Evolutionary conservation across 1,140 invertebrate species (phyloP), one percentile per base, ranked within the genome.

Genomic region (Sminthurides bifidus): DNA sequence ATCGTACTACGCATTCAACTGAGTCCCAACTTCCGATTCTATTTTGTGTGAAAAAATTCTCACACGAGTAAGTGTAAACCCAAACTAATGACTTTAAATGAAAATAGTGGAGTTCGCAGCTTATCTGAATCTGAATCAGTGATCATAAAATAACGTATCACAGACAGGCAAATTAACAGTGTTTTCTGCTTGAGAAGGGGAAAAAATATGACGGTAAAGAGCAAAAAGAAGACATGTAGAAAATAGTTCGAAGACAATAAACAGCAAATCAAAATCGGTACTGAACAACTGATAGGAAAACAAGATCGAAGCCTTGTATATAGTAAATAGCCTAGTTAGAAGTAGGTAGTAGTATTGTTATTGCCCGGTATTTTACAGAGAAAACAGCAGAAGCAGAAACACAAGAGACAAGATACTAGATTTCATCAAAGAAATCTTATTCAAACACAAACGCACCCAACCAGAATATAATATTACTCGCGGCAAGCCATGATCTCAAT

Each of bases 391-490:
- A 44, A 55, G 54, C 37, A 56, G 56, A 56, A 50, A 53, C 51
- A 54, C 55, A 41, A 56, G 56, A 56, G 53, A 53, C 51, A 54
- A 53, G 57, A 50, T 59, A 54, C n/a, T n/a, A n/a, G n/a, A n/a
- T 53, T 46, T 59, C 51, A 54, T 54, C 52, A 55, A 55, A 60
- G 48, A 45, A 56, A 40, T 52, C 54, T 61, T 61, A 57, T 49
- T 57, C 55, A 56, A 61, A 61, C 59, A 61, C 29, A 56, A 53
- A 49, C 51, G 50, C 54, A 56, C 33, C 52, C 54, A 61, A 14
- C 54, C 59, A 57, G 43, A 57, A 52, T 59, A 54, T 55, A 61
- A 61, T 52, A 57, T 61, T 61, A 49, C 59, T 61, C 43, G 19
- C 37, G 55, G 55, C 50, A 57, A 54, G 43, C 26, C n/a, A n/a